phyloP scores from a whole-genome alignment of 2,888 invertebrate genomes.

The Schizotus pectinicornis region DNA sequence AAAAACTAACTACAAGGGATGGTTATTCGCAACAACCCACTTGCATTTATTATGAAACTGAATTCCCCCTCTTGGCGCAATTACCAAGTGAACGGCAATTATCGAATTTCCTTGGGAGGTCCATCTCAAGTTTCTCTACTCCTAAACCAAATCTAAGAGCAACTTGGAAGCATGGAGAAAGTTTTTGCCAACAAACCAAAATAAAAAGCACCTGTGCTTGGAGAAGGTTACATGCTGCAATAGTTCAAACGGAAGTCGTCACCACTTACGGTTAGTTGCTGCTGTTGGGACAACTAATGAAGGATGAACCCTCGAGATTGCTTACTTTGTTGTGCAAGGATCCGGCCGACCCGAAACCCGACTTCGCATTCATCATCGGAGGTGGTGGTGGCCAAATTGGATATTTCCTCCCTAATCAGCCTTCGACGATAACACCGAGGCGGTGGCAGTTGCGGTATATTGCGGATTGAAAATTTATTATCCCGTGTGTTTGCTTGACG shows the following conservation, averaged over 20 bases:
- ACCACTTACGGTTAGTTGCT: neutral
- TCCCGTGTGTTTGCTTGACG: slow-evolving; percentile 1
- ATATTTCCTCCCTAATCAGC: slow-evolving; percentile 1
- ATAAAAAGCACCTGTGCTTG: no score
- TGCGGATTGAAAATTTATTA: slow-evolving; percentile 7
- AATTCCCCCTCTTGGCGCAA: neutral
- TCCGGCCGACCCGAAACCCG: neutral
- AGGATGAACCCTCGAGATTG: neutral
- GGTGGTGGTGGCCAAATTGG: neutral
- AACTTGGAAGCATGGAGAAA: no score
- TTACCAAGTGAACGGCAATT: neutral
- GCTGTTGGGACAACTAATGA: no score
- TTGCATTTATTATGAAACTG: no score
- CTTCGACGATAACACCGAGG: slow-evolving; percentile 1
- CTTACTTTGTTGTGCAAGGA: slow-evolving; percentile 3
- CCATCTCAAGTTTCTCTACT: neutral
- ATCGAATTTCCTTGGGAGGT: neutral
- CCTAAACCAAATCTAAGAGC: neutral
- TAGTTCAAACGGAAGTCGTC: neutral
- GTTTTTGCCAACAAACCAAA: no score
- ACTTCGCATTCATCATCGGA: neutral
- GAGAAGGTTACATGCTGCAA: no score
- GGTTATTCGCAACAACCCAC: no score
- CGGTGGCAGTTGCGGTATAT: neutral
- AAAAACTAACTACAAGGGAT: no score